Base-by-base conservation (phyloP, 2,797 vertebrate genomes). In the Holocentrus rufus region DNA sequence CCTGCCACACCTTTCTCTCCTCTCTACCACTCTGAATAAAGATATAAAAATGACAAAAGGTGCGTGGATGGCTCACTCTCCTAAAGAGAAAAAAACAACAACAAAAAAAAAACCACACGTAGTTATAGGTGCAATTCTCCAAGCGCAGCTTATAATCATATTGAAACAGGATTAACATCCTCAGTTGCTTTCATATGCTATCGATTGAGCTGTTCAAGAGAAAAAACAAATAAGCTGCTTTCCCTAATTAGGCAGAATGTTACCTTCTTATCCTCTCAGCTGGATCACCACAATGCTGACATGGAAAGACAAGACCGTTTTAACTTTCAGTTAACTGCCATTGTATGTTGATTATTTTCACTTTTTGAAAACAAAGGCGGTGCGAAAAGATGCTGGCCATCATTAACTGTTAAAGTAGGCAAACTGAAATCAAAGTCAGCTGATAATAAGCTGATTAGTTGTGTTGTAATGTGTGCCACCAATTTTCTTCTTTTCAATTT, bases 121-220 rank as follows among this genome's bases (percentile, higher is more conserved):
- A 60, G 13, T 90, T 89, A 79, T 83, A 84, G 89, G 88, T 80
- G 74, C 85, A 90, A 87, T 89, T 85, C 85, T 89, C 84, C 83
- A 87, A 83, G 87, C 85, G 80, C 66, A 62, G 80, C 73, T 69
- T 77, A 25, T 36, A 50, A 36, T 72, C 42, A 61, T 65, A 75
- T 36, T 69, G 44, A 23, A 69, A 58, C 11, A 6, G 39, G 56
- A 27, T 65, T 27, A 63, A 64, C 42, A 56, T 23, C 27, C 31
- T 56, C 13, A 30, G 53, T 27, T 54, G 25, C 54, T 54, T 79
- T 60, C 55, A 60, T 22, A 53, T 36, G 39, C 42, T 61, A 74
- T 64, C 53, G 64, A 85, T 74, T 66, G 59, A 62, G 36, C 46
- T 76, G 52, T 58, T 84, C 22, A 58, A 61, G 58, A 69, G 25